Evolutionary conservation across 1,140 invertebrate species (phyloP).

Genomic region (Parapsyche elsis): DNA sequence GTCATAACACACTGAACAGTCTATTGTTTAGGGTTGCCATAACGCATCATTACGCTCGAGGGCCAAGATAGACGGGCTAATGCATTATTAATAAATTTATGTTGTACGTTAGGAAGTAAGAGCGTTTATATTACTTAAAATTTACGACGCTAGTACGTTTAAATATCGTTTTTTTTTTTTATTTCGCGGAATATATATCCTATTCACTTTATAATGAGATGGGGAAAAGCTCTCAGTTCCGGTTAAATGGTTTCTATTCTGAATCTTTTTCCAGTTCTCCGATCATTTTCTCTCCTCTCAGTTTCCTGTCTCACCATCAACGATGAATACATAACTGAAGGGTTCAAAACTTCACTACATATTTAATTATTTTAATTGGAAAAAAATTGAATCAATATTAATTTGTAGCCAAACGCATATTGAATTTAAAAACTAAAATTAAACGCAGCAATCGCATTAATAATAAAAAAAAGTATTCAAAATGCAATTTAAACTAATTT

Average conservation of each 20-base stretch:
- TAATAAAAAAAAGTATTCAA: no score
- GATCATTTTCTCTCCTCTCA: not conserved
- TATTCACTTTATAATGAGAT: conserved; percentile 12
- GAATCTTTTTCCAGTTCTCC: not conserved
- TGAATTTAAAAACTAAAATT: no score
- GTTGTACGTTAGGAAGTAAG: not conserved
- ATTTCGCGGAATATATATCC: not conserved
- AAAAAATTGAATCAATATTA: no score
- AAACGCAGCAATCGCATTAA: no score
- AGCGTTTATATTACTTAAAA: not conserved
- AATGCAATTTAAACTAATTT: no score
- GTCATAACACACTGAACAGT: conserved; percentile 16
- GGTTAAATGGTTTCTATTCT: conserved; percentile 1
- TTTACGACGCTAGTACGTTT: not conserved
- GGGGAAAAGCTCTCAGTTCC: not conserved
- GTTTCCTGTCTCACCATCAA: not conserved
- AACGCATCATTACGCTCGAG: conserved; percentile 14
- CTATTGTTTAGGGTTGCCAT: conserved; percentile 12
- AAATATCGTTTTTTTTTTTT: not conserved
- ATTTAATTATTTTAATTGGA: no score
- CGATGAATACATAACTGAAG: not conserved
- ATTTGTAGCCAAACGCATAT: no score
- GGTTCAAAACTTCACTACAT: not conserved
- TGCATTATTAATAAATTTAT: conserved; percentile 25
- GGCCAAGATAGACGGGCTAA: conserved; percentile 5